Evolutionary conservation across 2,797 vertebrate genomes (phyloP), one percentile per base, ranked within the genome.

Genomic region (Chloroceryle amazona): DNA sequence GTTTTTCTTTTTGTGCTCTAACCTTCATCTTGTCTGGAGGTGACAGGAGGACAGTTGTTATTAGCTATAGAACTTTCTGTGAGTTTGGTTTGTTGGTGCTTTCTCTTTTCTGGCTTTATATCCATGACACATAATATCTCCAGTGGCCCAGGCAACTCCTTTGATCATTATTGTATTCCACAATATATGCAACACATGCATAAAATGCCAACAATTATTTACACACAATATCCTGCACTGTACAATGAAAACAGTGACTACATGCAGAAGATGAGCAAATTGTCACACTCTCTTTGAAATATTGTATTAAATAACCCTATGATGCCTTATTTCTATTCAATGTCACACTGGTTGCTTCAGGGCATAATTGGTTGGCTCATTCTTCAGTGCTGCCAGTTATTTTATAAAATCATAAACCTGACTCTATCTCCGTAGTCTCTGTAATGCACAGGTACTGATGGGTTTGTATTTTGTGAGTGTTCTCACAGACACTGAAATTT

Each of bases 311-410:
- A 91, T 74, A 91, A 86, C 57, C 58, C 61, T 74, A n/a, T 3
- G 29, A 54, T 72, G 35, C 46, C 81, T 95, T 70, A 92, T 96
- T 95, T 82, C 73, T 91, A 95, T 97, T 95, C 93, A 82, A 90
- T 93, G 91, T 92, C 92, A 96, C 81, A 81, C 68, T 62, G 68
- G 49, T 87, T 89, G 94, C 97, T 92, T 91, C 89, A 46, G 94
- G 96, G 91, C 92, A 92, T 93, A 97, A 94, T 87, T 93, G 86
- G 73, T 73, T 90, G 55, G 61, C 93, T 94, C 90, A 58, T 88
- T 93, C 49, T 89, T 94, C 81, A 94, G 41, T 2, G 19, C 46
- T 96, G 90, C 52, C 74, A 90, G 68, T 93, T 94, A 90, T 96
- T 91, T 96, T 86, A 76, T 82, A 86, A 89, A 94, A 75, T 62